Percentiles rank a stretch among this genome's conserved stretches.
These are phyloP conservation scores for Clarias macrocephalus DNA, from an alignment of 2,113 vertebrate genomes.

Conservation along the genomic window DNA sequence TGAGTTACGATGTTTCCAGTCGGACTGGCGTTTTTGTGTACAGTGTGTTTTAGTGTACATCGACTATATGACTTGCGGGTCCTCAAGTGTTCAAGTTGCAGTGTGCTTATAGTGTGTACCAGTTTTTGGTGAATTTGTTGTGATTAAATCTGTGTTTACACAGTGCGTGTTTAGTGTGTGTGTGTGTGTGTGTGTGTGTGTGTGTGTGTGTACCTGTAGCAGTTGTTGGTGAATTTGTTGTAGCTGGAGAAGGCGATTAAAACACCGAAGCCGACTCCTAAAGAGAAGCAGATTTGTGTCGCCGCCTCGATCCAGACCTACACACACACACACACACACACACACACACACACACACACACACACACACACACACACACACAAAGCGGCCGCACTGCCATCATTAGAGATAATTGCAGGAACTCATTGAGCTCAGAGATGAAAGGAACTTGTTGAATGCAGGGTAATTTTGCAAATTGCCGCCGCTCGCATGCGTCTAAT, in stretches of 20 bases:
- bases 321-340: slow-evolving; percentile 59
- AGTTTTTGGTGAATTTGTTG: not conserved
- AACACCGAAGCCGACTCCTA: slow-evolving; percentile 85
- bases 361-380: slow-evolving; percentile 73
- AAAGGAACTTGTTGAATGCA: slow-evolving; percentile 78
- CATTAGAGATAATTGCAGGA: slow-evolving; percentile 81
- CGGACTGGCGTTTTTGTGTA: not conserved
- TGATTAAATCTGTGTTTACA: not conserved
- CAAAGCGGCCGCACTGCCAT: slow-evolving; percentile 29
- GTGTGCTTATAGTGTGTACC: not conserved
- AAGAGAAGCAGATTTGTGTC: slow-evolving; percentile 85
- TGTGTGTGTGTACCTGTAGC: slow-evolving; percentile 74
- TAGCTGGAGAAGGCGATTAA: slow-evolving; percentile 86
- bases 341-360: slow-evolving; percentile 73
- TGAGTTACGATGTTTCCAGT: too few species aligned
- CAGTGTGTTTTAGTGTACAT: not conserved
- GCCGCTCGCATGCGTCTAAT: slow-evolving; percentile 77
- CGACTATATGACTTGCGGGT: too few species aligned
- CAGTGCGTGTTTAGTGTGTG: not conserved
- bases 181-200: slow-evolving; percentile 37
- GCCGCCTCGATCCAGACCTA: slow-evolving; percentile 84
- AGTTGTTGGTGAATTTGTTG: slow-evolving; percentile 88
- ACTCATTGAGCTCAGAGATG: slow-evolving; percentile 78
- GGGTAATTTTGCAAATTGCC: slow-evolving; percentile 81
- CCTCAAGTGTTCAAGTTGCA: too few species aligned